These are phyloP conservation scores for Lipotes vexillifer DNA, from an alignment of 2,113 vertebrate genomes.

Conservation along the genomic window DNA sequence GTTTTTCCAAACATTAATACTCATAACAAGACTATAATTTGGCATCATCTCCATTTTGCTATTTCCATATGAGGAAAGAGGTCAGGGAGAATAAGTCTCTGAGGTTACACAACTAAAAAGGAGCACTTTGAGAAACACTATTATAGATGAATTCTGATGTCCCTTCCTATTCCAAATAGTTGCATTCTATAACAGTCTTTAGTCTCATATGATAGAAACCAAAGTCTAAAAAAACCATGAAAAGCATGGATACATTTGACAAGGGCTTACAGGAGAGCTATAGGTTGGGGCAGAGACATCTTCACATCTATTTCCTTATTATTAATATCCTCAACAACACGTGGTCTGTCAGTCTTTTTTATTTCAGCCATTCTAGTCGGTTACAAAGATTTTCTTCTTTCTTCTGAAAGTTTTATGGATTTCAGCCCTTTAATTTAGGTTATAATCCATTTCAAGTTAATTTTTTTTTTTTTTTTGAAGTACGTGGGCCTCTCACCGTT, in stretches of 20 bases:
- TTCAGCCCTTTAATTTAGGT: neutral
- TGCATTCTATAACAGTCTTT: conserved; percentile 3
- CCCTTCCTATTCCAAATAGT: neutral
- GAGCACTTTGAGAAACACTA: neutral
- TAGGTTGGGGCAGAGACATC: neutral
- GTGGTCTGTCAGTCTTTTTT: neutral
- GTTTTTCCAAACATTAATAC: conserved; percentile 7
- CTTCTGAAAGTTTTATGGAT: neutral
- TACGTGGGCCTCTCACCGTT: too few species aligned
- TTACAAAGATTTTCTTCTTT: conserved; percentile 6
- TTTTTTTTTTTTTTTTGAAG: neutral
- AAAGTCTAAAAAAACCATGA: neutral
- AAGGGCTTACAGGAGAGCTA: neutral
- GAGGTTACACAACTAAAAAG: neutral
- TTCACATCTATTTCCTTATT: neutral
- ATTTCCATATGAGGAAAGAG: neutral
- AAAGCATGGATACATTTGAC: neutral
- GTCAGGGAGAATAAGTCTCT: neutral
- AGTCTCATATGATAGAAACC: neutral
- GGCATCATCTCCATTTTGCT: neutral
- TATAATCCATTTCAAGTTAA: neutral
- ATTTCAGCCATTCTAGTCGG: neutral
- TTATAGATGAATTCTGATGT: neutral
- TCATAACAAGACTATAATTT: neutral
- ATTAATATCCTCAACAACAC: neutral